Base-by-base conservation (phyloP, 1,140 invertebrate species). In the Vollenhovia emeryi region DNA sequence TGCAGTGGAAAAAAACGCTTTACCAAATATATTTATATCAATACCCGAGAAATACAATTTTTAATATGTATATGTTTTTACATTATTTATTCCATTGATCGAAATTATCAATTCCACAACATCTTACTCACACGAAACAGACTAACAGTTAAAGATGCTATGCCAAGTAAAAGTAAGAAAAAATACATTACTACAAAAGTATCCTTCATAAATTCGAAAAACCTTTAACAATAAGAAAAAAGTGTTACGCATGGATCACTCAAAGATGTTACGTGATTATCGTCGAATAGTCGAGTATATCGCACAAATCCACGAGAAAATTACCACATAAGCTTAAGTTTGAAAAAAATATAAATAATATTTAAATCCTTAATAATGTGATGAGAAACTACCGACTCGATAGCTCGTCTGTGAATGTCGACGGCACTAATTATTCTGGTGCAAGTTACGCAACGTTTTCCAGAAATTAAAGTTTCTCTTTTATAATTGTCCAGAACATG, bases 311-410 rank as follows among this genome's bases (percentile, higher is more conserved):
- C 7, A 3, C 24, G 21, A 27, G 1, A 78, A 27, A 27, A 68
- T 68, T 55, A n/a, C 15, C 33, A 69, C 15, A 27, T 15, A 69
- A 15, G 21, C 3, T 69, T 80, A 80, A 55, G 8, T 52, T 52
- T 69, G 9, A 52, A 52, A n/a, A 40, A 55, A 68, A 4, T 80
- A 80, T 43, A 36, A 69, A 57, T 21, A 7, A 55, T 27, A 80
- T 55, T 52, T 55, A 80, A 80, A 55, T 80, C 24, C 7, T 30
- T 24, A 55, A 69, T 24, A 55, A 69, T 43, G 24, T 11, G 24
- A 71, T 57, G 24, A 80, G 18, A 80, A 80, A 57, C 50, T 71
- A 80, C 76, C 76, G 33, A 80, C 78, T 69, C 33, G 36, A 80
- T 80, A 0, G 48, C 64, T 43, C 78, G 64, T 55, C 36, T 80